Base-by-base conservation (phyloP, 1,140 invertebrate genomes). In the Yoshiicerus persimilis region DNA sequence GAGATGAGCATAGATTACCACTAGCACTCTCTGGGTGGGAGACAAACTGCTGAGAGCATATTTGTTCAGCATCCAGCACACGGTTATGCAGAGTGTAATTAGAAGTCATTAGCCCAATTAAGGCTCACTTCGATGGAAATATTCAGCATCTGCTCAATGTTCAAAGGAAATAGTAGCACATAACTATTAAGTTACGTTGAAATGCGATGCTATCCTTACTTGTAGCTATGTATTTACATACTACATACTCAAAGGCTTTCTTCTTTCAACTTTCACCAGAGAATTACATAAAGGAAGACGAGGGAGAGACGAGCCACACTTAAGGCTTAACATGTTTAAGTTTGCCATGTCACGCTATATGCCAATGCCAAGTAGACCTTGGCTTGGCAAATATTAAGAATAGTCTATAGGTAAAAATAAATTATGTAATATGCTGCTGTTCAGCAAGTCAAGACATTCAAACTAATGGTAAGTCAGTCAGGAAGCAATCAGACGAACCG, bases 71-170 rank as follows among this genome's bases (percentile, higher is more conserved):
- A 23, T 80, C 30, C 75, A 80, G 75, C 75, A 16, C 75, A 80
- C 32, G 75, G n/a, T 20, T 36, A 84, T 27, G 39, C 13, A 84
- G 41, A 84, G 83, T 84, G 83, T 84, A 84, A 84, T 84, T 84
- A 84, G 38, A 84, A 56, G 38, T 84, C 83, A 84, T 84, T 84
- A 84, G 83, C 83, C 83, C 83, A 84, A 84, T 84, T 84, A 84
- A 84, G 41, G 83, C 41, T 84, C 83, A 41, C 83, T 84, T 84
- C 38, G 83, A 84, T 56, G 83, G 83, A 84, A 84, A 84, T 84
- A 84, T 84, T 80, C 75, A 38, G 75, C 32, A 80, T 36, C 34
- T 70, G 66, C 30, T 70, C 66, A 70, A 80, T 38, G 75, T 80
- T 80, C 75, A 80, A 80, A 80, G 75, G 75, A 80, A 80, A 80